Conservation (phyloP, 2,888 invertebrate species). For the Steinernema hermaphroditum region DNA sequence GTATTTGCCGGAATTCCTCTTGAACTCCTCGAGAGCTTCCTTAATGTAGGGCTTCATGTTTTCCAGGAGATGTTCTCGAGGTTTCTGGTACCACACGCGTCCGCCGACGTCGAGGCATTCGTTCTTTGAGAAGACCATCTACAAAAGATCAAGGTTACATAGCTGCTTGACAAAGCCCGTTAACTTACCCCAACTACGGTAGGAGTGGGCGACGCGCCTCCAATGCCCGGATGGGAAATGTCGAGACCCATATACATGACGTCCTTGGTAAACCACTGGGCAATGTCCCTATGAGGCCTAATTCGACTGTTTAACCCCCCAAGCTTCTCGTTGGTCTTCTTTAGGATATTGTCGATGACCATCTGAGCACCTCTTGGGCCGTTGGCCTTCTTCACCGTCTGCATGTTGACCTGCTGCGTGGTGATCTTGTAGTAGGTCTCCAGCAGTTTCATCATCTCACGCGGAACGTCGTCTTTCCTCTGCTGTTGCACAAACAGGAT, state of each 20-base stretch:
- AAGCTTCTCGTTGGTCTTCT: slow-evolving; percentile 32
- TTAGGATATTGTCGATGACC: slow-evolving; percentile 29
- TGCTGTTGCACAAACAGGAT: not conserved
- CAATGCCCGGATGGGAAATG: slow-evolving; percentile 40
- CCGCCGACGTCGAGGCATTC: slow-evolving; percentile 4
- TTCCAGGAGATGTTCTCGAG: slow-evolving; percentile 26
- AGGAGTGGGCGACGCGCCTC: slow-evolving; percentile 33
- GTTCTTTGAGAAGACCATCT: slow-evolving; percentile 1
- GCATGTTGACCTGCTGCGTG: not conserved
- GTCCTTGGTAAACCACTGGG: slow-evolving; percentile 24
- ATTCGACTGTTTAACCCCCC: slow-evolving; percentile 24
- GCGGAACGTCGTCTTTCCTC: not conserved
- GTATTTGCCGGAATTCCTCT: not conserved
- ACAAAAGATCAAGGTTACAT: not conserved
- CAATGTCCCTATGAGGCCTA: not conserved
- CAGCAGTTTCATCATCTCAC: slow-evolving; percentile 7
- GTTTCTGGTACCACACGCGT: slow-evolving; percentile 33
- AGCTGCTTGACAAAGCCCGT: not conserved
- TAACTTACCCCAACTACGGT: slow-evolving; percentile 41
- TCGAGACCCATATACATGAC: slow-evolving; percentile 42
- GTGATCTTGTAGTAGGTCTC: not conserved
- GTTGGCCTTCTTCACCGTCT: not conserved
- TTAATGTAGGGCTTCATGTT: slow-evolving; percentile 11
- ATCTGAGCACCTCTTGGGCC: not conserved
- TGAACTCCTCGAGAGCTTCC: slow-evolving; percentile 31